Base-by-base conservation (phyloP, 2,113 vertebrate genomes). In the Euleptes europaea region DNA sequence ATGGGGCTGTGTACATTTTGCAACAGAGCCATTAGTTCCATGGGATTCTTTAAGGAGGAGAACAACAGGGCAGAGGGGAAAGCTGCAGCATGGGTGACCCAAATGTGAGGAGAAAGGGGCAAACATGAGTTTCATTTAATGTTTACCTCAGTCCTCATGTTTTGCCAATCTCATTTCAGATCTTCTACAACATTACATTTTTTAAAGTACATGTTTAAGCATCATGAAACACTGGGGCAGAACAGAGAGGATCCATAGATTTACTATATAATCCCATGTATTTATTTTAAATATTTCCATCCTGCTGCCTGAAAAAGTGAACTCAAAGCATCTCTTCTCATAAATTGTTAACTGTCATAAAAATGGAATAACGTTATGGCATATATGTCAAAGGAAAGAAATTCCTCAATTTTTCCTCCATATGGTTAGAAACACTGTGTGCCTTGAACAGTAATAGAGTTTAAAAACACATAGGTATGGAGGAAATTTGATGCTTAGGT, bases 101-200 rank as follows among this genome's bases (percentile, higher is more conserved):
- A 54, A 12, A 21, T 71, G 35, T 17, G 69, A 71, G 8, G 19
- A 38, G 40, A n/a, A 38, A 17, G 69, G 35, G n/a, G n/a, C n/a
- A n/a, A n/a, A n/a, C n/a, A n/a, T n/a, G n/a, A n/a, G n/a, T n/a
- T n/a, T n/a, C n/a, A n/a, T n/a, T n/a, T n/a, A n/a, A n/a, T n/a
- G n/a, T n/a, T n/a, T n/a, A n/a, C n/a, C n/a, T n/a, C n/a, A n/a
- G n/a, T n/a, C n/a, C n/a, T n/a, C n/a, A n/a, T 69, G 54, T 77
- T n/a, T 79, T 78, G 6, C 15, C 72, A n/a, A 90, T 78, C 91
- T 94, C 89, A 82, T 88, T 89, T 70, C 93, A 83, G 90, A 88
- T 80, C 86, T 83, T 1, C 15, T 60, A 23, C n/a, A 91, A 88
- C 81, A 92, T 85, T 90, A 91, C 91, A 88, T 47, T 85, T 51